phyloP scores from a whole-genome alignment of 2,888 invertebrate species.

The Scaptomyza tumidula region DNA sequence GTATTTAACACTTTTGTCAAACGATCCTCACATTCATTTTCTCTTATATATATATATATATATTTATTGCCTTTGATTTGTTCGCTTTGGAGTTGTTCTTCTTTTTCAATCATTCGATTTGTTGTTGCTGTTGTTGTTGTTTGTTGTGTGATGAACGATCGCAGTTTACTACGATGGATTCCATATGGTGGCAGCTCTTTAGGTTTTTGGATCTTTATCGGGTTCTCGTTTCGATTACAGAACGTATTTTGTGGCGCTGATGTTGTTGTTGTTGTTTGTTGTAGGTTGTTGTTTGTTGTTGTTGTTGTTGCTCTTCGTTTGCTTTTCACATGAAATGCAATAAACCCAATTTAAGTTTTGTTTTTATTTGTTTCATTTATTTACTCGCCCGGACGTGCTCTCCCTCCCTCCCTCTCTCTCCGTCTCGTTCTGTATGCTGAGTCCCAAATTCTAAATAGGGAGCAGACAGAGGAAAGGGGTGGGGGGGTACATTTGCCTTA shows the following conservation, averaged over 20 bases:
- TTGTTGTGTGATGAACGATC: slow-evolving; percentile 39
- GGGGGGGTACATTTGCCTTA: slow-evolving; percentile 39
- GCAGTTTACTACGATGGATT: slow-evolving; percentile 17
- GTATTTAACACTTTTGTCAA: slow-evolving; percentile 1
- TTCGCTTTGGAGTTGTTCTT: slow-evolving; percentile 2
- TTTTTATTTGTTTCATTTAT: slow-evolving; percentile 75
- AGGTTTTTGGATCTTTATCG: slow-evolving; percentile 39
- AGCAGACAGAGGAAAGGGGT: neutral
- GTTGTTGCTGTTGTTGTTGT: neutral
- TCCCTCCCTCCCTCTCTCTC: neutral
- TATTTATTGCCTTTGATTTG: slow-evolving; percentile 54
- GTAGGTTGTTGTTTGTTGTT: slow-evolving; percentile 15
- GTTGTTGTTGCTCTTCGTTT: slow-evolving; percentile 51
- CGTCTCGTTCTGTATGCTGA: slow-evolving; percentile 1
- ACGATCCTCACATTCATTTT: neutral
- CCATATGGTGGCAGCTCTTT: slow-evolving; percentile 49
- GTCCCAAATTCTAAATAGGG: slow-evolving; percentile 10
- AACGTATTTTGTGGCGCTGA: too few species aligned
- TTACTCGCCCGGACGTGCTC: slow-evolving; percentile 62
- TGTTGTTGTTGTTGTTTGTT: slow-evolving; percentile 5
- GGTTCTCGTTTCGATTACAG: slow-evolving; percentile 24
- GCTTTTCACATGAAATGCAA: slow-evolving; percentile 77
- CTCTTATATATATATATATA: too few species aligned
- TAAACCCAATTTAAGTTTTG: slow-evolving; percentile 75
- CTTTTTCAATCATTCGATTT: neutral